A percentile compares a stretch with the other conserved stretches of the same genome.
phyloP scores from a whole-genome alignment of 2,888 invertebrate species.

The Torymus auratus region DNA sequence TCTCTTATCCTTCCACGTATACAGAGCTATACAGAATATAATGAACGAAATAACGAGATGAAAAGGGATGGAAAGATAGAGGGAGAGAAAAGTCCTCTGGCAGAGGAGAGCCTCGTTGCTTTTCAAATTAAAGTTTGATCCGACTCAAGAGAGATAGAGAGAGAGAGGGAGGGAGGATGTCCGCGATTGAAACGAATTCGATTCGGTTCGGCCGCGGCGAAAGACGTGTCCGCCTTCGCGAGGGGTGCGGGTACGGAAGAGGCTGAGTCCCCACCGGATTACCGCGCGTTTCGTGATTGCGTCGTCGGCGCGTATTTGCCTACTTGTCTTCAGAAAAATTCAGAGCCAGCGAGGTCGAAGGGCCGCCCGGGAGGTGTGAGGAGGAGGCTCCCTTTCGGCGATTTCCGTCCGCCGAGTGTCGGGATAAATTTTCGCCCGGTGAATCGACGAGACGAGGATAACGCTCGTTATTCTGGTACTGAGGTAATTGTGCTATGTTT shows the following conservation, averaged over 20 bases:
- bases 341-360: conserved; percentile 20
- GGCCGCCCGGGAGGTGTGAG: too few species aligned
- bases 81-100: neutral
- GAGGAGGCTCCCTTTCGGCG: too few species aligned
- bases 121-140: conserved; percentile 55
- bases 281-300: too few species aligned
- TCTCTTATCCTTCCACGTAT: neutral
- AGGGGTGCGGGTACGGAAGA: too few species aligned
- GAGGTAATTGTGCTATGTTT: too few species aligned
- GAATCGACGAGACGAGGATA: too few species aligned
- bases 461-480: too few species aligned
- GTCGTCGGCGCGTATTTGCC: neutral
- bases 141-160: neutral
- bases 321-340: conserved; percentile 25
- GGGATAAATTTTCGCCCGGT: too few species aligned
- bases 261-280: conserved; percentile 3
- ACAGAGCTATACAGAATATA: neutral
- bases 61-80: conserved; percentile 26
- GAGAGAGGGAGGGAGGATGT: neutral
- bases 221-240: conserved; percentile 22
- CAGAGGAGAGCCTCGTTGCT: conserved; percentile 19
- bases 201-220: neutral
- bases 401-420: too few species aligned
- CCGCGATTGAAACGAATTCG: conserved; percentile 36
- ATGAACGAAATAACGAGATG: conserved; percentile 38